Percentiles rank a stretch among this genome's conserved stretches.
phyloP scores from a whole-genome alignment of 2,113 vertebrate species.

The Carassius gibelio region DNA sequence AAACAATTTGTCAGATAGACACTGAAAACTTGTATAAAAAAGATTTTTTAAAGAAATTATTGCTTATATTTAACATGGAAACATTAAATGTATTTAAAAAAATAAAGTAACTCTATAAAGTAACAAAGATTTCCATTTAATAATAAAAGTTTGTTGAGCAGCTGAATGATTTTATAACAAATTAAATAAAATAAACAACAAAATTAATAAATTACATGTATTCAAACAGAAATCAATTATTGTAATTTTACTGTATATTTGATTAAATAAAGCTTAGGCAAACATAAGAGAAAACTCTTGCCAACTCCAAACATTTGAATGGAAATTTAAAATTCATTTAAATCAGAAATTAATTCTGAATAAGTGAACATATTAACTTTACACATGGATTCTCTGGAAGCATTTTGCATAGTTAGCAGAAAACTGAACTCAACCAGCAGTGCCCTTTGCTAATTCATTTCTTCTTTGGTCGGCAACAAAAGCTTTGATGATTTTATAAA shows the following conservation, averaged over 20 bases:
- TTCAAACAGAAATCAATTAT: neutral
- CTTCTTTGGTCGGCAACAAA: conserved; percentile 36
- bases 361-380: neutral
- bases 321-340: neutral
- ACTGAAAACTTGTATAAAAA: neutral
- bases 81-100: neutral
- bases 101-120: neutral
- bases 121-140: neutral
- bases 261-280: neutral
- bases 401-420: neutral
- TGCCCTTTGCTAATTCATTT: neutral
- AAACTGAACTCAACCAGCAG: neutral
- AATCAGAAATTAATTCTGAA: no score
- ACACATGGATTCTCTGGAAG: neutral
- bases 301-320: neutral
- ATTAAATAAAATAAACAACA: neutral
- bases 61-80: neutral
- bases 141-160: neutral
- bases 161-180: neutral
- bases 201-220: neutral
- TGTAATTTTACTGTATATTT: neutral
- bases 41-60: neutral
- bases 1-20: neutral
- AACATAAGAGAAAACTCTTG: neutral
- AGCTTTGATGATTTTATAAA: conserved; percentile 47